Base-by-base conservation (phyloP, 92 coral and sea anemone genomes). In the Zoanthus sansibaricus region DNA sequence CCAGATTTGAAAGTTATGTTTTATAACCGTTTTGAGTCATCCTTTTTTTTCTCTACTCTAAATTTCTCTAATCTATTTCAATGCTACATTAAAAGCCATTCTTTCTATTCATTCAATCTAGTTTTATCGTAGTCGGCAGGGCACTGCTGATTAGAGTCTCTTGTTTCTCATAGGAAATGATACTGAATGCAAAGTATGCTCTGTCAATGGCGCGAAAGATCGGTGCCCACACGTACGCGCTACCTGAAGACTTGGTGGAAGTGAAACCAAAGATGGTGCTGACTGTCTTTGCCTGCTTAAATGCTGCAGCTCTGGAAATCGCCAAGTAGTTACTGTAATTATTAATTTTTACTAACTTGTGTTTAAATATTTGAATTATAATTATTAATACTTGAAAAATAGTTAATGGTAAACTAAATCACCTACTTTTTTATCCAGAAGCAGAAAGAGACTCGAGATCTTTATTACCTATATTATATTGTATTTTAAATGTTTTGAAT, bases 261-360 rank as follows among this genome's bases (percentile, higher is more conserved):
- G 98, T 96, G 5, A 96, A 94, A 77, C 98, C 93, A 16, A 96
- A 96, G 92, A 96, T 96, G 98, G 98, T 94, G 52, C 75, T 96
- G 45, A 96, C 98, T 3, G 96, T 96, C 15, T 96, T 94, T 88
- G 98, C 98, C 71, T 96, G 98, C 80, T 85, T 96, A 46, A 94
- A 94, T 93, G 95, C 98, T 3, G 82, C 84, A 59, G 87, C 58
- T 44, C 61, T 80, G 74, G 75, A 66, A 52, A 66, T 33, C 14
- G 8, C 59, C 52, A 31, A 33, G 3, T 62, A 16, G 18, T 62
- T 15, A 13, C 0, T 13, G 12, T 13, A 0, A 62, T 62, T 16
- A 25, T 0, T 25, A 25, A 0, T 4, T 61, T 18, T 61, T 6
- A 18, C n/a, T 15, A 61, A 15, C 7, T 61, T 18, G 18, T 0